Conservation (phyloP, 2,888 invertebrate genomes). For the Xiphydria camelus region DNA sequence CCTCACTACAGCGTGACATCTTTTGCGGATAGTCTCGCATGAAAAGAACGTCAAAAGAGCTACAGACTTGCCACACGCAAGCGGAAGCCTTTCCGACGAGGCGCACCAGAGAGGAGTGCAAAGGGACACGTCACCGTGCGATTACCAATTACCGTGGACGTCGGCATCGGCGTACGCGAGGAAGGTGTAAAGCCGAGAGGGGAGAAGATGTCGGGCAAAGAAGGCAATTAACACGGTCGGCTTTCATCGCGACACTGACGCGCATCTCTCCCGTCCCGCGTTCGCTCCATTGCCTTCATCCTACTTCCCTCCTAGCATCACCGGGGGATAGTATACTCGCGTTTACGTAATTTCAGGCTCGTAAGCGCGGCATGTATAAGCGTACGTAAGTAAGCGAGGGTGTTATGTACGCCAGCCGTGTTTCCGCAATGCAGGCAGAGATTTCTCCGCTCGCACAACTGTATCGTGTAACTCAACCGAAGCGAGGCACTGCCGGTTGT, state of each 20-base stretch:
- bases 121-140: constrained; percentile 24
- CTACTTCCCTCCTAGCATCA: constrained; percentile 5
- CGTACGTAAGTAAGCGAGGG: constrained; percentile 21
- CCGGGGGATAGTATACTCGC: constrained; percentile 16
- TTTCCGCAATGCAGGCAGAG: constrained; percentile 13
- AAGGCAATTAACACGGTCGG: constrained; percentile 50
- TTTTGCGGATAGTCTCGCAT: too few species aligned
- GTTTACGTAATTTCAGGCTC: constrained; percentile 42
- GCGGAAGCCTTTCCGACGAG: too few species aligned
- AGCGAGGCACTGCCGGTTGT: too few species aligned
- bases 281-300: neutral
- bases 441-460: neutral
- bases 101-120: too few species aligned
- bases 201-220: constrained; percentile 24
- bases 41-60: too few species aligned
- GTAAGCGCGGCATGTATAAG: constrained; percentile 33
- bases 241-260: constrained; percentile 49
- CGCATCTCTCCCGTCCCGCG: constrained; percentile 47
- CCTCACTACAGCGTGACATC: too few species aligned
- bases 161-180: constrained; percentile 33
- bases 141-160: constrained; percentile 44
- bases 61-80: too few species aligned
- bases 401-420: too few species aligned
- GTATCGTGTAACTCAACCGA: too few species aligned
- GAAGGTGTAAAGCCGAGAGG: constrained; percentile 8